These are phyloP conservation scores for Catocala fraxini DNA, from an alignment of 2,888 invertebrate species.

Conservation along the genomic window DNA sequence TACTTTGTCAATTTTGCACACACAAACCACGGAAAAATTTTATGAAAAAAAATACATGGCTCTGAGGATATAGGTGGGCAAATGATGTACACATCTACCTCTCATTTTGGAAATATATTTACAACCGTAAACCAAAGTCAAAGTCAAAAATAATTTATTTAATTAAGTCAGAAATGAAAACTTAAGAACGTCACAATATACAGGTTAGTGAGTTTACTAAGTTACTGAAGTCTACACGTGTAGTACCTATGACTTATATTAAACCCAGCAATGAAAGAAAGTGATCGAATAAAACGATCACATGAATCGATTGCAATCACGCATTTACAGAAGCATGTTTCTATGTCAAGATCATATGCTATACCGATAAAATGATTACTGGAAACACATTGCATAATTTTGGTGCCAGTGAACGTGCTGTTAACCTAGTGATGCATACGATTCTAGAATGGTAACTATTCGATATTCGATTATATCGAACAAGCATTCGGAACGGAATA, in stretches of 20 bases:
- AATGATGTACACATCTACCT: no score
- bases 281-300: constrained; percentile 21
- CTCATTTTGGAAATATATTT: no score
- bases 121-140: no score
- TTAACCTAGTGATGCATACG: not conserved
- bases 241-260: not conserved
- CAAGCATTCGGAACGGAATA: not conserved
- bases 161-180: no score
- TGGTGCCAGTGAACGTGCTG: not conserved
- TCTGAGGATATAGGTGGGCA: no score
- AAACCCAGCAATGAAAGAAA: constrained; percentile 18
- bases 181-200: no score
- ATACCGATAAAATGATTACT: not conserved
- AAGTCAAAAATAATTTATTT: no score
- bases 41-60: no score
- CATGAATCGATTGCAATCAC: constrained; percentile 14
- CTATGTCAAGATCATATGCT: constrained; percentile 56
- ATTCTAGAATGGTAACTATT: not conserved
- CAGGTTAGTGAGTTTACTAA: no score
- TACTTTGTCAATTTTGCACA: no score
- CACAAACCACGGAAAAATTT: no score
- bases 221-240: not conserved
- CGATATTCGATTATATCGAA: not conserved
- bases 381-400: not conserved
- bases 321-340: constrained; percentile 21